Conservation (phyloP, 2,888 invertebrate genomes). For the Seira ritae region DNA sequence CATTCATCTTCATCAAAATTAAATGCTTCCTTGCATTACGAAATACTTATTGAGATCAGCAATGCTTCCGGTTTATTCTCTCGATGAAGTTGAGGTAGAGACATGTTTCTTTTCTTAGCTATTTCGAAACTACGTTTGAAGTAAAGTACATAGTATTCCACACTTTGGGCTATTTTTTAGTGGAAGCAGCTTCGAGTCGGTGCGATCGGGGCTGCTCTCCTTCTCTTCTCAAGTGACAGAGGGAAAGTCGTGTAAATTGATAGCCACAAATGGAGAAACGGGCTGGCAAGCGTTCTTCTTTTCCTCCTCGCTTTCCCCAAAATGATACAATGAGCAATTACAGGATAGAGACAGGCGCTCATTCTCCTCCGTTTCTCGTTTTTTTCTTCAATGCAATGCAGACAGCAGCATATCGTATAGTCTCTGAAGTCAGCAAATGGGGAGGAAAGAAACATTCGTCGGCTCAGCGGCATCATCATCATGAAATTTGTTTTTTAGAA, state of each 20-base stretch:
- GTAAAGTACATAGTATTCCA: not conserved
- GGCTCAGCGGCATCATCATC: conserved; percentile 19
- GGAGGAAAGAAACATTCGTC: conserved; percentile 19
- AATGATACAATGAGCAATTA: conserved; percentile 24
- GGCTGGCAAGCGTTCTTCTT: not conserved
- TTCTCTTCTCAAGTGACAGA: not conserved
- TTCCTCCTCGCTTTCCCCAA: not conserved
- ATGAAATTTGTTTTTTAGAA: conserved; percentile 22
- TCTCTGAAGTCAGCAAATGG: conserved; percentile 19
- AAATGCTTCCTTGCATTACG: conserved; percentile 5
- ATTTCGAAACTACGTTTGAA: not conserved
- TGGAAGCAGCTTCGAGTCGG: not conserved
- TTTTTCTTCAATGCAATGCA: not conserved
- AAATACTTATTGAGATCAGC: conserved; percentile 12
- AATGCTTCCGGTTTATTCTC: conserved; percentile 7
- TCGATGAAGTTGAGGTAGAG: not conserved
- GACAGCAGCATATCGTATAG: not conserved
- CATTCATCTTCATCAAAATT: conserved; percentile 24
- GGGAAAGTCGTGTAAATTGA: conserved; percentile 18
- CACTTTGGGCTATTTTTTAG: not conserved
- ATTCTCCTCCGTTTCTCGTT: not conserved
- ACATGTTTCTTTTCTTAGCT: not conserved
- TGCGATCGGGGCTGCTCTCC: not conserved
- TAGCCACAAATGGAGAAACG: conserved; percentile 18
- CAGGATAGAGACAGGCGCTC: conserved; percentile 7